Evolutionary conservation across 2,888 invertebrate genomes (phyloP), one percentile per base, ranked within the genome.

Genomic region (Scaptomyza flava): DNA sequence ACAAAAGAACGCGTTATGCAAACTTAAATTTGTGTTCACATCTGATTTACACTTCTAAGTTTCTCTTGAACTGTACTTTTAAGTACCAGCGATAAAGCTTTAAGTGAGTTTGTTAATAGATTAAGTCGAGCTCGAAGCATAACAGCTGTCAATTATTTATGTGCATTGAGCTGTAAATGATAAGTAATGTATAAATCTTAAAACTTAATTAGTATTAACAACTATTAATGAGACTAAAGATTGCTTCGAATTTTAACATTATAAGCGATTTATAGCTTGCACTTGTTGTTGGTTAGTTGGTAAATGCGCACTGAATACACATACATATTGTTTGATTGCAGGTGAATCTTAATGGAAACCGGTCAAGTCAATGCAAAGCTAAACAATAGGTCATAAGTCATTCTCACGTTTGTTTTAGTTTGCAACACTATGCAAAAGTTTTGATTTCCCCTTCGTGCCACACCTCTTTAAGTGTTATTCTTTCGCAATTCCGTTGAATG

Each of bases 361-460:
- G 30, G 30, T 14, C 46, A 14, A 20, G 3, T 20, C 12, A 33
- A 9, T 20, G 20, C 17, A 20, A 12, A 34, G 31, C 23, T 4
- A 11, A 34, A 38, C 38, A n/a, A 48, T 42, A 33, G 20, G 17
- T 31, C 33, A 48, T 33, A 6, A 17, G 33, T 48, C 17, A 47
- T 11, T 7, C 14, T 33, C 17, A 17, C 14, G 11, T 33, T 2
- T 31, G 11, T 33, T 2, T 30, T 17, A 17, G 5, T 5, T 9
- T 7, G 17, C 9, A 20, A n/a, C 12, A 9, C 20, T 20, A 14
- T 34, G 5, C 12, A 33, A 17, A 17, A 17, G 48, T 33, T 48
- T 8, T 12, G 48, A 17, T 17, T 48, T 48, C 4, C 6, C 6
- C 12, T 17, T 47, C 17, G 12, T 12, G n/a, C 36, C 36, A 36